Evolutionary conservation across 1,140 invertebrate genomes (phyloP).

Genomic region (Notospermus geniculatus): DNA sequence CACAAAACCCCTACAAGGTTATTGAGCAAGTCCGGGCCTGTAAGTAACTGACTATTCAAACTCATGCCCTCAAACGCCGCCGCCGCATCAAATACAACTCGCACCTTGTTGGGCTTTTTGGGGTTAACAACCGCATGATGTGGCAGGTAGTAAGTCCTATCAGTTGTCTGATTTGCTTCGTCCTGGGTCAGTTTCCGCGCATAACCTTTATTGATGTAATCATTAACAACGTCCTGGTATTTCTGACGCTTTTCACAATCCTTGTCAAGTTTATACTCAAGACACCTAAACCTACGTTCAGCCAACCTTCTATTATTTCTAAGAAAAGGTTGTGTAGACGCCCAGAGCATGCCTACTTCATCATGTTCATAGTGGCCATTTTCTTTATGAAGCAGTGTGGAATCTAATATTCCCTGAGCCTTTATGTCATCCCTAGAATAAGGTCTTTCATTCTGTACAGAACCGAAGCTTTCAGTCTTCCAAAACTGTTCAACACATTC

Average conservation of each 20-base stretch:
- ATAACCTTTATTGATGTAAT: conserved; percentile 1
- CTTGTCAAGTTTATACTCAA: background rate
- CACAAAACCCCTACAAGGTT: conserved; percentile 21
- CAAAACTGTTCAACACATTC: no score
- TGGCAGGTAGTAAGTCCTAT: conserved; percentile 16
- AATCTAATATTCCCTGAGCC: no score
- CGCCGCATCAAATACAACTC: conserved; percentile 27
- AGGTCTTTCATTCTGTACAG: no score
- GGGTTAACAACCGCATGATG: conserved; percentile 26
- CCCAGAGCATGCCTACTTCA: no score
- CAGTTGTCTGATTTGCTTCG: background rate
- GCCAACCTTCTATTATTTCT: background rate
- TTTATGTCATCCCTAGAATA: no score
- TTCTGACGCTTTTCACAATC: background rate
- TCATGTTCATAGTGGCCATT: no score
- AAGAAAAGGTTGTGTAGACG: no score
- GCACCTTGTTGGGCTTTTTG: conserved; percentile 20
- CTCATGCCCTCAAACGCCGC: conserved; percentile 18
- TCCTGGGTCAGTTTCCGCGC: conserved; percentile 4
- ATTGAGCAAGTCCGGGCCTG: conserved; percentile 24
- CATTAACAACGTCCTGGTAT: conserved; percentile 8
- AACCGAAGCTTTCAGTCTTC: no score
- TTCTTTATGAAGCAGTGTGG: no score
- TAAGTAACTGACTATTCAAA: conserved; percentile 20
- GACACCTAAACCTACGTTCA: background rate